A percentile compares a stretch with the other conserved stretches of the same genome.
Conservation (phyloP, 1,140 invertebrate species). For the Acromyrmex heyeri region DNA sequence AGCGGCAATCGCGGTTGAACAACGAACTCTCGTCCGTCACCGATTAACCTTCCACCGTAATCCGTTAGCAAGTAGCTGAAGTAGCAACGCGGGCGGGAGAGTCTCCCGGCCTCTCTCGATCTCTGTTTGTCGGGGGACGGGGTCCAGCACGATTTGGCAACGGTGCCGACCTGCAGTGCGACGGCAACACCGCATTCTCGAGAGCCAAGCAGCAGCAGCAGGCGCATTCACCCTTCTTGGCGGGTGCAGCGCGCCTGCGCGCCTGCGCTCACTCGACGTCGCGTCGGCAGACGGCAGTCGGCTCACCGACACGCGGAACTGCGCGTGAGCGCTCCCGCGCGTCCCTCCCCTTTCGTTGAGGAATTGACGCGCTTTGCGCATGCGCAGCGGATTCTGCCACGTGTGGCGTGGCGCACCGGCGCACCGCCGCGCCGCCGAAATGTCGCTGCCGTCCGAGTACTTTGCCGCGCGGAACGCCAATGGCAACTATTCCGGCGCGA, state of each 20-base stretch:
- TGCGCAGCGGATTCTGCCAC: conserved; percentile 70
- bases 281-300: conserved; percentile 38
- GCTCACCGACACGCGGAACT: conserved; percentile 69
- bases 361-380: conserved; percentile 36
- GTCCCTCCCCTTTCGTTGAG: not conserved
- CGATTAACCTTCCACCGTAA: conserved; percentile 64
- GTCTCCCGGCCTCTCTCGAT: conserved; percentile 48
- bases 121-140: conserved; percentile 42
- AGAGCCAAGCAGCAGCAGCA: conserved; percentile 52
- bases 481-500: conserved; percentile 64
- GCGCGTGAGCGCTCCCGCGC: conserved; percentile 64
- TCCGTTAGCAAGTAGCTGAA: conserved; percentile 52
- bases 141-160: conserved; percentile 65
- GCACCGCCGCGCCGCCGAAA: conserved; percentile 72
- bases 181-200: conserved; percentile 66
- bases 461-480: conserved; percentile 65
- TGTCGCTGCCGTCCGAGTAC: conserved; percentile 64
- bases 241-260: conserved; percentile 68
- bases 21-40: conserved; percentile 34
- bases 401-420: conserved; percentile 72
- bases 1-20: conserved; percentile 18
- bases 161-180: not conserved
- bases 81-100: conserved; percentile 40
- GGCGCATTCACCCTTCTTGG: conserved; percentile 71
- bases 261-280: conserved; percentile 18